These are phyloP conservation scores for Parotocinclus haroldoi DNA, from an alignment of 2,797 vertebrate species.

Conservation along the genomic window DNA sequence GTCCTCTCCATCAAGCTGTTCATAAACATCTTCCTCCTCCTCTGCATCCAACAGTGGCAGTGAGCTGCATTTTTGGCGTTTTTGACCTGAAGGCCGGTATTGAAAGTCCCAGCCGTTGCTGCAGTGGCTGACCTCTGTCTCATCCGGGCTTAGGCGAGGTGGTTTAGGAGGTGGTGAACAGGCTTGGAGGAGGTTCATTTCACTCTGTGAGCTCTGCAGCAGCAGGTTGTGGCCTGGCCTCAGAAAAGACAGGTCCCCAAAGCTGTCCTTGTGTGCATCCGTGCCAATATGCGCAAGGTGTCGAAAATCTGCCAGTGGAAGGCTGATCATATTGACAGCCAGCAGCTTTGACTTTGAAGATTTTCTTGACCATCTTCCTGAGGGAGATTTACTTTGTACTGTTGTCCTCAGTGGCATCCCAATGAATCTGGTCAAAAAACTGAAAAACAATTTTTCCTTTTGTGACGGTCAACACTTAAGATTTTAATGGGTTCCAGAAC, in stretches of 20 bases:
- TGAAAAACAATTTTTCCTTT: background rate
- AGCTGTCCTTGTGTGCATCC: slow-evolving; percentile 70
- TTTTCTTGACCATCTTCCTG: slow-evolving; percentile 64
- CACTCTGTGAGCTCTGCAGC: slow-evolving; percentile 76
- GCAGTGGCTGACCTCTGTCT: slow-evolving; percentile 51
- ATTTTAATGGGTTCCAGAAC: background rate
- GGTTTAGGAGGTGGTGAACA: slow-evolving; percentile 87
- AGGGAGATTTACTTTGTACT: slow-evolving; percentile 59
- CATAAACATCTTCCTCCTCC: slow-evolving; percentile 54
- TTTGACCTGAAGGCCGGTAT: slow-evolving; percentile 48
- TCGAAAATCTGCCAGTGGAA: slow-evolving; percentile 76
- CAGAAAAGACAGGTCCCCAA: slow-evolving; percentile 79
- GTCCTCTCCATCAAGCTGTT: slow-evolving; percentile 8
- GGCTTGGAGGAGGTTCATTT: slow-evolving; percentile 79
- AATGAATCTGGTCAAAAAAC: background rate
- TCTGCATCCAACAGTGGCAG: slow-evolving; percentile 64
- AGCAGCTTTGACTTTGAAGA: slow-evolving; percentile 66
- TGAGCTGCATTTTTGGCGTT: slow-evolving; percentile 69
- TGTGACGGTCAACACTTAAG: background rate
- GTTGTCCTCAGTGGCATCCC: slow-evolving; percentile 69
- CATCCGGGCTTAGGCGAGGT: slow-evolving; percentile 84
- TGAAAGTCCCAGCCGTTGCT: slow-evolving; percentile 41
- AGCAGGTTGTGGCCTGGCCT: slow-evolving; percentile 73
- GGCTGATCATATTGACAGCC: slow-evolving; percentile 79
- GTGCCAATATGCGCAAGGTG: slow-evolving; percentile 73